A percentile compares a stretch with the other conserved stretches of the same genome.
These are phyloP conservation scores for Spisula solida DNA, from an alignment of 2,888 invertebrate genomes.

Conservation along the genomic window DNA sequence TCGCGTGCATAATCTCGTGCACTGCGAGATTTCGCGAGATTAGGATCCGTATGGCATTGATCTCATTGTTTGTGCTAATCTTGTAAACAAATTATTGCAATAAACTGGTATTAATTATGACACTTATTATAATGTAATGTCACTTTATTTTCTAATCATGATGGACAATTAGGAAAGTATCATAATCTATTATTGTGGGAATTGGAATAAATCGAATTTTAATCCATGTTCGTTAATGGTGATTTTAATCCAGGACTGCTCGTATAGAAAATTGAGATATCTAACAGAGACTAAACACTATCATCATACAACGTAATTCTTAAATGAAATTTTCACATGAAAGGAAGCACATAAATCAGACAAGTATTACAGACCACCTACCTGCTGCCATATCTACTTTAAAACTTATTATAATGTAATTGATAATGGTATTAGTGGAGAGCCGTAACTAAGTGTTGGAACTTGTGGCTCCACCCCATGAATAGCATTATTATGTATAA, in stretches of 20 bases:
- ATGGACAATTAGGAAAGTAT: background rate
- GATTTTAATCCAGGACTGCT: background rate
- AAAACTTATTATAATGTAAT: too few relatives aligned
- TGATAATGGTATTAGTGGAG: too few relatives aligned
- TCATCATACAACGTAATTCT: too few relatives aligned
- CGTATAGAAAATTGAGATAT: background rate
- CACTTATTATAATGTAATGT: constrained; percentile 63
- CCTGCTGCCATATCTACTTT: too few relatives aligned
- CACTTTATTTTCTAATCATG: constrained; percentile 32
- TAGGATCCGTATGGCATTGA: constrained; percentile 64
- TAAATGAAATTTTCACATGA: too few relatives aligned
- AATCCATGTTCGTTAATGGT: background rate
- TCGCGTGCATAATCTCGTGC: constrained; percentile 49
- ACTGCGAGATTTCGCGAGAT: constrained; percentile 45
- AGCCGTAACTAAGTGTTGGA: too few relatives aligned
- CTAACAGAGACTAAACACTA: background rate
- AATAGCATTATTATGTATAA: too few relatives aligned
- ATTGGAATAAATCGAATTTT: constrained; percentile 5
- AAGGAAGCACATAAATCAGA: too few relatives aligned
- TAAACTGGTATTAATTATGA: constrained; percentile 64
- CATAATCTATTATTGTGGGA: background rate
- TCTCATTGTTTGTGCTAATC: constrained; percentile 61
- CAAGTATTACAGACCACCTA: too few relatives aligned
- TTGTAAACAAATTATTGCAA: constrained; percentile 39
- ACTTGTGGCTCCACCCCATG: too few relatives aligned